These are phyloP conservation scores for Trichoplusia ni DNA, from an alignment of 1,140 invertebrate species.

Conservation along the genomic window DNA sequence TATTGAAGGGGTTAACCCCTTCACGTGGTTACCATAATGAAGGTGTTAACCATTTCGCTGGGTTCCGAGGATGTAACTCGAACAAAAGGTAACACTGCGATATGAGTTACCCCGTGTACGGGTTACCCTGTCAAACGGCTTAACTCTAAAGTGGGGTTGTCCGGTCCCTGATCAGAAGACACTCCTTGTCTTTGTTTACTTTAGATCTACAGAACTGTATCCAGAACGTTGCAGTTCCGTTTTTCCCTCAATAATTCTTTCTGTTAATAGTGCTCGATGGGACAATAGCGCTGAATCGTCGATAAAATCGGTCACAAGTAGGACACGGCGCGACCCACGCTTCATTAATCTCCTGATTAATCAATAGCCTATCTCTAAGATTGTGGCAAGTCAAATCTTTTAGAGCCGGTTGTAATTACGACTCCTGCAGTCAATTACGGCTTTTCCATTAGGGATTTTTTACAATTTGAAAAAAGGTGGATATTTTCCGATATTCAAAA, in stretches of 20 bases:
- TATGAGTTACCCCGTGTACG: too few relatives aligned
- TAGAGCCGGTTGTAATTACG: slow-evolving; percentile 9
- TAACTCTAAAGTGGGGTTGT: too few relatives aligned
- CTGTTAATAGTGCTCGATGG: background rate
- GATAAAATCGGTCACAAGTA: slow-evolving; percentile 26
- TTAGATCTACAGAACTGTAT: background rate
- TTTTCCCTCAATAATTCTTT: slow-evolving; percentile 6
- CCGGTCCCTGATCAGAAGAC: background rate
- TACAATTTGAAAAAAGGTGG: slow-evolving; percentile 11
- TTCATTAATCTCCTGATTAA: slow-evolving; percentile 18
- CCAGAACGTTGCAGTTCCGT: background rate
- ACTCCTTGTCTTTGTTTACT: background rate
- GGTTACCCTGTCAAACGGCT: too few relatives aligned
- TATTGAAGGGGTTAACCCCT: too few relatives aligned
- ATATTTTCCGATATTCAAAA: slow-evolving; percentile 17
- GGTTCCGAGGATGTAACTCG: too few relatives aligned
- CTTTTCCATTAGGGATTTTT: slow-evolving; percentile 21
- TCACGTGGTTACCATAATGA: too few relatives aligned
- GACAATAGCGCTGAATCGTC: slow-evolving; percentile 23
- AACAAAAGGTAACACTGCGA: too few relatives aligned
- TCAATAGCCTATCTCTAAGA: slow-evolving; percentile 25
- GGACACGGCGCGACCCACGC: slow-evolving; percentile 20
- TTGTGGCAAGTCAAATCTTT: slow-evolving; percentile 8
- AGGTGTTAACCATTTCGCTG: too few relatives aligned
- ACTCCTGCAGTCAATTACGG: slow-evolving; percentile 21